phyloP scores from a whole-genome alignment of 1,140 invertebrate genomes.

The Drosophila subpulchrella region DNA sequence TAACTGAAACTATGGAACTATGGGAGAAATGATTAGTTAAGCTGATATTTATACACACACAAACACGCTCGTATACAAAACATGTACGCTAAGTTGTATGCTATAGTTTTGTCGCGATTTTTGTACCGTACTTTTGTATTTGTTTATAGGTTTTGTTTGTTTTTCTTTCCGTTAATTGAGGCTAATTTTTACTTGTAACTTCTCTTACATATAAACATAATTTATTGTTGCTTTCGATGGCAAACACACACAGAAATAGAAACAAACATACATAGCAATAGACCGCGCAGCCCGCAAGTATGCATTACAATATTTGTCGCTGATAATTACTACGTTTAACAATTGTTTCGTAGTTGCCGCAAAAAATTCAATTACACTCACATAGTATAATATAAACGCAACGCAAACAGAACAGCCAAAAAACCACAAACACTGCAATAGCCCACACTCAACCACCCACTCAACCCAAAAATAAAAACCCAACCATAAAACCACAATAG shows the following conservation, averaged over 20 bases:
- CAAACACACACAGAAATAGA: slow-evolving; percentile 10
- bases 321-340: slow-evolving; percentile 49
- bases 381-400: slow-evolving; percentile 10
- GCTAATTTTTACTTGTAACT: slow-evolving; percentile 68
- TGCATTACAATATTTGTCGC: slow-evolving; percentile 51
- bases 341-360: slow-evolving; percentile 21
- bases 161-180: slow-evolving; percentile 71
- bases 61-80: slow-evolving; percentile 22
- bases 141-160: slow-evolving; percentile 62
- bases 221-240: slow-evolving; percentile 46
- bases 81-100: slow-evolving; percentile 54
- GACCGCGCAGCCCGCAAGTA: slow-evolving; percentile 25
- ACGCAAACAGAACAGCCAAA: slow-evolving; percentile 41
- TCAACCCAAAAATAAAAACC: slow-evolving; percentile 2
- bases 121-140: slow-evolving; percentile 50
- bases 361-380: slow-evolving; percentile 46
- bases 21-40: slow-evolving; percentile 58
- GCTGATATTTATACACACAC: slow-evolving; percentile 64
- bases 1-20: slow-evolving; percentile 64
- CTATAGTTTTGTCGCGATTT: slow-evolving; percentile 49
- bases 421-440: slow-evolving; percentile 68
- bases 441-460: slow-evolving; percentile 48
- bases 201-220: slow-evolving; percentile 28
- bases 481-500: slow-evolving; percentile 65
- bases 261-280: slow-evolving; percentile 32